Base-by-base conservation (phyloP, 2,888 invertebrate species). In the Sinopyrophorus schimmeli region DNA sequence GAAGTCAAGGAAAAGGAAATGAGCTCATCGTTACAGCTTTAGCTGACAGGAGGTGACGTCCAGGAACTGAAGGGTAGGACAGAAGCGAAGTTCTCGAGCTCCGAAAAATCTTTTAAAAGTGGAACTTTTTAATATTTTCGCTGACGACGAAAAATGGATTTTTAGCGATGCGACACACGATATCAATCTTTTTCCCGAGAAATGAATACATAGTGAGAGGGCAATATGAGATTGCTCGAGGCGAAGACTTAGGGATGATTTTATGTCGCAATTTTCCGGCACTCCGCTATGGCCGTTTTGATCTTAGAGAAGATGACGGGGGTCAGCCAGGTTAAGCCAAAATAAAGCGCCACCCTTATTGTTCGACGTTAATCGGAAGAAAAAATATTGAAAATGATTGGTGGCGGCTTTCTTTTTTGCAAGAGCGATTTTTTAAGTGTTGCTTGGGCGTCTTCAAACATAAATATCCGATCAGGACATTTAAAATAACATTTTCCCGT, bases 181-280 rank as follows among this genome's bases (percentile, higher is more conserved):
- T 65, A 67, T 65, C 68, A 67, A 67, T 68, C 68, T 62, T 62
- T n/a, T n/a, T 63, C 61, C 58, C 51, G 61, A 58, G 53, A 65
- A 64, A 67, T 68, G 67, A 67, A 69, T 67, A 68, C 66, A 66
- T 65, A 65, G 62, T 55, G 54, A 60, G 58, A 51, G 57, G 60
- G 59, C 40, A 54, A 65, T 65, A 65, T 61, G 55, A 64, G 57
- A 64, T 65, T 59, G 65, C 65, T 59, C 52, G 37, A 47, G 62
- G 66, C 63, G 39, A 48, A 51, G 57, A 57, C 51, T 55, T 55
- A 60, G 65, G 67, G 67, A 64, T 61, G 65, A 67, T 66, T 72
- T 73, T 71, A 73, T 71, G 73, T 70, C 62, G 71, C 71, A 72
- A 73, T 73, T 73, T 73, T 71, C 70, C 68, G 66, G 68, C 69